Evolutionary conservation across 2,113 vertebrate species (phyloP).

Genomic region (Puma concolor): DNA sequence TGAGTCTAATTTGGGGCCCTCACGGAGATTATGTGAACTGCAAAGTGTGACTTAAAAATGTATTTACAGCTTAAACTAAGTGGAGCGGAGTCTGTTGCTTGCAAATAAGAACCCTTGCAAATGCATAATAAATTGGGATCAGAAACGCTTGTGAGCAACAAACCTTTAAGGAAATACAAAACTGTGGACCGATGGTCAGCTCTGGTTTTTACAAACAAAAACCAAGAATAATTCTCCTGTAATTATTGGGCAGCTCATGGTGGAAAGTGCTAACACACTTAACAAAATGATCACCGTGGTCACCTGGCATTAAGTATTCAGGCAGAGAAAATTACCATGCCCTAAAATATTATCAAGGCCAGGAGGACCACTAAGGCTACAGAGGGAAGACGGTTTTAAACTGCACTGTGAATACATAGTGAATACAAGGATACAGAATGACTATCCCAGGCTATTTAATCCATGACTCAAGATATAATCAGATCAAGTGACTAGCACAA

Average conservation of each 20-base stretch:
- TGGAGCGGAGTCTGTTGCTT: not conserved
- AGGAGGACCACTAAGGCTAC: not conserved
- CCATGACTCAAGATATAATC: not conserved
- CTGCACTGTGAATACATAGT: not conserved
- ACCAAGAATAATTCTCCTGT: not conserved
- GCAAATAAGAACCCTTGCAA: not conserved
- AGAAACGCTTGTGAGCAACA: not conserved
- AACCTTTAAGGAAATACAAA: not conserved
- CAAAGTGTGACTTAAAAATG: not conserved
- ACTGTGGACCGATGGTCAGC: not conserved
- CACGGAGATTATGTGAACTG: not conserved
- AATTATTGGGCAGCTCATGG: not conserved
- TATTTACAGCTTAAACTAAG: not conserved
- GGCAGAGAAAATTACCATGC: not conserved
- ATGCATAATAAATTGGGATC: not conserved
- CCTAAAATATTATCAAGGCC: not conserved
- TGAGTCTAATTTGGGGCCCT: not conserved
- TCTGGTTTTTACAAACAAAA: conserved; percentile 10
- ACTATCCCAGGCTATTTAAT: not conserved
- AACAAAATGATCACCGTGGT: not conserved
- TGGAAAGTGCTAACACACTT: conserved; percentile 19
- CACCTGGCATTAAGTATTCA: not conserved
- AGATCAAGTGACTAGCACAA: not conserved
- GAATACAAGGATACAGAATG: not conserved
- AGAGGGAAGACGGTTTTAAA: not conserved